phyloP scores from a whole-genome alignment of 2,888 invertebrate species.

The Alviniconcha strummeri region DNA sequence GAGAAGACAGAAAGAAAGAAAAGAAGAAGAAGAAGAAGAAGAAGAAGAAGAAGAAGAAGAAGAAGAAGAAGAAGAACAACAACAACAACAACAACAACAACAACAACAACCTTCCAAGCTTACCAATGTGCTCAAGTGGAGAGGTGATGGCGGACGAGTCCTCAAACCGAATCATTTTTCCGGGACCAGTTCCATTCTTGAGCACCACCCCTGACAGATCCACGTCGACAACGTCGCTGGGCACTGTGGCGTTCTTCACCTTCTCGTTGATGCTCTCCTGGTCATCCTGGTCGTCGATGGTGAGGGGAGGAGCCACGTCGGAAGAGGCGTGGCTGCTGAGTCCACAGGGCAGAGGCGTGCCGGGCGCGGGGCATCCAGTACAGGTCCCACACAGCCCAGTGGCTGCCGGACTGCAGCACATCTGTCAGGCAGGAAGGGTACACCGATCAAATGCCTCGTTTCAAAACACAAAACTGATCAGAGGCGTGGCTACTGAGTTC shows the following conservation, averaged over 20 bases:
- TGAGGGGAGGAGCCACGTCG: background rate
- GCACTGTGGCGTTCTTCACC: background rate
- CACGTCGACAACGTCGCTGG: background rate
- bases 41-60: too few species aligned
- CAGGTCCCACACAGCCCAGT: conserved; percentile 40
- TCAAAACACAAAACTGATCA: too few species aligned
- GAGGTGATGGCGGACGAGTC: conserved; percentile 40
- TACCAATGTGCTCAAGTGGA: conserved; percentile 6
- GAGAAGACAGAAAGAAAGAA: too few species aligned
- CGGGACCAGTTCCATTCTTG: conserved; percentile 38
- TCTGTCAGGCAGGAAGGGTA: background rate
- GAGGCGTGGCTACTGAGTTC: background rate
- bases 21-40: too few species aligned
- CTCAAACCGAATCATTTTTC: conserved; percentile 43
- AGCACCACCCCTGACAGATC: conserved; percentile 1
- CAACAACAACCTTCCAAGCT: too few species aligned
- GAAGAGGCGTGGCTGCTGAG: background rate
- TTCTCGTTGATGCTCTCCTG: conserved; percentile 14
- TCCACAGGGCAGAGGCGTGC: conserved; percentile 10
- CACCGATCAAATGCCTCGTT: too few species aligned
- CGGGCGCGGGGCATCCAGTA: conserved; percentile 28
- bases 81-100: too few species aligned
- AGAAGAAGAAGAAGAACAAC: too few species aligned
- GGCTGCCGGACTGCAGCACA: conserved; percentile 35
- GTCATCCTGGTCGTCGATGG: background rate